Base-by-base conservation (phyloP, 2,113 vertebrate species). In the Conger conger region DNA sequence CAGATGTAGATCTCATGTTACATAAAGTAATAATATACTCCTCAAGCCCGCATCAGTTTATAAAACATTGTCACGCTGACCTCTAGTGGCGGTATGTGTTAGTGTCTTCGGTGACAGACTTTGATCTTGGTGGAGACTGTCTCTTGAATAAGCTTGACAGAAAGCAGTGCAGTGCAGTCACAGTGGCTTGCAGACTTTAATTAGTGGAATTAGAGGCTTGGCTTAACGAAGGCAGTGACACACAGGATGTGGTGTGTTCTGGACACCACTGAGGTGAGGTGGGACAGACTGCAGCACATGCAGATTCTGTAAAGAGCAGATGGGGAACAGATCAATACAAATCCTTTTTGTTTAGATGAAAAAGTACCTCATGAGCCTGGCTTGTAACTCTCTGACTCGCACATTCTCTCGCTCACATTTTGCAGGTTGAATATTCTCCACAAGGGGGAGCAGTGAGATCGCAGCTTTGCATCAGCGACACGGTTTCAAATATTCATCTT, bases 31-130 rank as follows among this genome's bases (percentile, higher is more conserved):
- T 63, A 6, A 63, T 3, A 63, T 63, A 63, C 11, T 63, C 57
- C 86, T 85, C 87, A 83, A 85, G 86, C 82, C 35, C 0, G 37
- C 17, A 1, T 85, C 86, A 84, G 40, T 35, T 60, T 63, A 18
- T 27, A 78, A 42, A n/a, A 23, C 23, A 6, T 13, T 42, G 38
- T 80, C 38, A 42, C 79, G 38, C 38, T 27, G 27, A n/a, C 68
- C n/a, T 73, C 68, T 73, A 73, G 68, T 73, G 27, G 68, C n/a
- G 11, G 68, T 73, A 73, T 13, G n/a, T 20, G 60, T 68, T 68
- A 7, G 27, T 68, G 60, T 1, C 60, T 2, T 68, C 27, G 5
- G 27, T 3, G 27, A n/a, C 20, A 68, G 18, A 23, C 27, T 4
- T n/a, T n/a, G 4, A n/a, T 16, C 60, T n/a, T 68, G 23, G 18